Evolutionary conservation across 2,888 invertebrate genomes (phyloP), one percentile per base, ranked within the genome.

Genomic region (Protonemura montana): DNA sequence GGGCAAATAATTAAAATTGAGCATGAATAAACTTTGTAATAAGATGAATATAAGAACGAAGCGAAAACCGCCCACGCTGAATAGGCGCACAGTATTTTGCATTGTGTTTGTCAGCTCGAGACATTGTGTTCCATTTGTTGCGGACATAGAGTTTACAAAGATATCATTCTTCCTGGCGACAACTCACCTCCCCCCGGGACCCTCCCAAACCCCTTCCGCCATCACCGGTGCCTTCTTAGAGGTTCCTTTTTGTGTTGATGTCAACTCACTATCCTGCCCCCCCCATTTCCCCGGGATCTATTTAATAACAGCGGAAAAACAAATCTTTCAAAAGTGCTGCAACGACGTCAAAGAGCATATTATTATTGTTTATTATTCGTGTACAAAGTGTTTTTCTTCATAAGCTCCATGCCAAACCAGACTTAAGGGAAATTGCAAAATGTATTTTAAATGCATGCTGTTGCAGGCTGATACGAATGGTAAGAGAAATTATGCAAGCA

Each of bases 21-120:
- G 59, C 59, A 21, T 59, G 59, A 59, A 59, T 59, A 59, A 59
- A 59, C 59, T 59, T 59, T 59, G 59, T 59, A 59, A 59, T 59
- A 59, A 59, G 59, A 59, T 59, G 59, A 59, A 59, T 59, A 1
- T 3, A 7, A 59, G 13, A 13, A 21, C 21, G 6, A 59, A 59
- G 10, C 3, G 3, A 10, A 35, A 35, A 35, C 35, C 35, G 35
- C 3, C 35, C 35, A 10, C 10, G 35, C 35, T 35, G 35, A 35
- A 35, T 35, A 35, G 35, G 35, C 35, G 7, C 59, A 59, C 13
- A 21, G 59, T 59, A 21, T 10, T 59, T 59, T 21, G 3, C 59
- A 7, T 59, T 59, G 59, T 59, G 59, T 16, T 59, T 13, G 21
- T 35, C 16, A 59, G 59, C 59, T 21, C 2, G 59, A 10, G 3